Evolutionary conservation across 2,888 invertebrate genomes (phyloP), one percentile per base, ranked within the genome.

Genomic region (Drosophila yooni): DNA sequence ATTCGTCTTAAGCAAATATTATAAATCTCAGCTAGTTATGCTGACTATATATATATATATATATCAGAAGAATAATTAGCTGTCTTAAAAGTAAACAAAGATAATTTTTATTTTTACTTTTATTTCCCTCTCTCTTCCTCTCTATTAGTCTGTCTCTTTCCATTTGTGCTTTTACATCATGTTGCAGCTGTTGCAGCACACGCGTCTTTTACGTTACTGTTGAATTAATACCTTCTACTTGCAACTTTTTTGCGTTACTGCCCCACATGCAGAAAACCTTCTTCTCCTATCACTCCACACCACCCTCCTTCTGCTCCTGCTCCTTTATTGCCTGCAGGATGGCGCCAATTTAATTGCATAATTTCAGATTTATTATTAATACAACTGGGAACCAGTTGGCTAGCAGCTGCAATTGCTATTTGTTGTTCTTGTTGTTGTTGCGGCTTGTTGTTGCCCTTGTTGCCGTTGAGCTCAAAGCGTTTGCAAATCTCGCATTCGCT

Each of bases 351-450:
- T 68, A 83, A 85, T 81, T 83, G 85, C 71, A 88, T 83, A 76
- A 77, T 81, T 85, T 85, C 65, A 77, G 81, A 83, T 88, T 81
- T 88, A 85, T 85, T 75, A 79, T 76, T 76, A 73, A 76, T 85
- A 74, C 69, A 77, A 70, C 81, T 70, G 64, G 62, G 65, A 60
- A 31, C 38, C 70, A 54, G 70, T 66, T 74, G 70, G 54, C 15
- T 52, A 8, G 25, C 58, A 71, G 73, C 59, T 62, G 61, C 66
- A 53, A 57, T 64, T 43, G 31, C 31, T 21, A 15, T 27, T 70
- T 62, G 25, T 60, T 53, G 43, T 66, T 60, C 31, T 31, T 57
- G 27, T 10, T 50, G 27, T 61, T 64, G 11, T 43, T 68, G 25
- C 34, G 46, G 31, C 52, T 54, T 46, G 64, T 56, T 54, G 62